phyloP scores from a whole-genome alignment of 2,888 invertebrate species.

The Orgyia antiqua region DNA sequence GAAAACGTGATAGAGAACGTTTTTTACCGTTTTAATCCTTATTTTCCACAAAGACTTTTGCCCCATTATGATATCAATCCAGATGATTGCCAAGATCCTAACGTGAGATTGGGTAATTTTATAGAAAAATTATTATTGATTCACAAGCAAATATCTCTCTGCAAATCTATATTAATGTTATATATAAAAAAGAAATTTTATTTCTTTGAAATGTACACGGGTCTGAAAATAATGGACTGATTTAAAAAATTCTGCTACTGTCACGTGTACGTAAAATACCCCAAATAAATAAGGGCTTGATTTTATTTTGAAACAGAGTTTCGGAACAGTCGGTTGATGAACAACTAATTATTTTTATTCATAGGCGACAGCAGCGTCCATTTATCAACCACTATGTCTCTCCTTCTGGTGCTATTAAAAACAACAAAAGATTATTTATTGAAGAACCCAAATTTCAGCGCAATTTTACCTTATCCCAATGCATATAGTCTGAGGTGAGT shows the following conservation, averaged over 20 bases:
- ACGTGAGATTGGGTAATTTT: constrained; percentile 47
- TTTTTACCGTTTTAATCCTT: constrained; percentile 62
- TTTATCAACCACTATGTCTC: constrained; percentile 38
- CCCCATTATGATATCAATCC: constrained; percentile 50
- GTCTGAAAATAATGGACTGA: no score
- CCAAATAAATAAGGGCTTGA: no score
- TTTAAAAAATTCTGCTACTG: no score
- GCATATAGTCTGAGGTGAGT: constrained; percentile 41
- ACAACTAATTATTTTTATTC: no score
- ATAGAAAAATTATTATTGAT: no score
- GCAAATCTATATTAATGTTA: no score
- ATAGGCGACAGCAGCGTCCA: constrained; percentile 53
- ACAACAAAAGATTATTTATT: constrained; percentile 34
- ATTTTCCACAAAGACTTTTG: constrained; percentile 45
- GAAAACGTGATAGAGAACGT: constrained; percentile 59
- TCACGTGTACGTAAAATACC: no score
- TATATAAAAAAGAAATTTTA: no score
- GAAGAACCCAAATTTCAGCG: constrained; percentile 27
- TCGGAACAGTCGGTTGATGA: no score
- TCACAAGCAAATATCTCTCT: no score
- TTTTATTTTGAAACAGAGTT: no score
- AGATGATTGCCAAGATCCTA: constrained; percentile 37
- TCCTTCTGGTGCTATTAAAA: constrained; percentile 48
- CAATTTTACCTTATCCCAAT: constrained; percentile 45
- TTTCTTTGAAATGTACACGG: no score